phyloP scores from a whole-genome alignment of 2,797 vertebrate genomes.

The Aldrovandia affinis region DNA sequence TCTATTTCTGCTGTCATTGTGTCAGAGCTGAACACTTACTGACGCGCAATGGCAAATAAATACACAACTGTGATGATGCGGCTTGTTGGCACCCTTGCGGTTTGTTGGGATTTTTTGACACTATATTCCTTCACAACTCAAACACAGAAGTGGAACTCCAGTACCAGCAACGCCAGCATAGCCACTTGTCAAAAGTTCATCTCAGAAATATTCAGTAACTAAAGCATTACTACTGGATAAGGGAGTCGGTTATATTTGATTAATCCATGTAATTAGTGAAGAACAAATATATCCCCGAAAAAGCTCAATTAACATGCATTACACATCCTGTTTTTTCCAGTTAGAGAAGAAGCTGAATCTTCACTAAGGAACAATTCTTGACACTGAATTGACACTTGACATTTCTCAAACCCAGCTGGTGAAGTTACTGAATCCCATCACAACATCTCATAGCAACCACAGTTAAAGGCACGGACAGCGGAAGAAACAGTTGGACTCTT shows the following conservation, averaged over 20 bases:
- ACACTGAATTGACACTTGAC: too few species aligned
- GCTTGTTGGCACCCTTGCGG: neutral
- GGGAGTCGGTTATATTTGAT: neutral
- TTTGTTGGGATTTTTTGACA: neutral
- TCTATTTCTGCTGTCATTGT: constrained; percentile 7
- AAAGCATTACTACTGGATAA: neutral
- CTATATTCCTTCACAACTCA: neutral
- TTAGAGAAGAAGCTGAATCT: neutral
- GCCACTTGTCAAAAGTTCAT: neutral
- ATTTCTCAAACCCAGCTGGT: too few species aligned
- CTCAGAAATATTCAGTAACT: too few species aligned
- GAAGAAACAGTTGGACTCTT: constrained; percentile 10
- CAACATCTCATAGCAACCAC: neutral
- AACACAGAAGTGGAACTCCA: neutral
- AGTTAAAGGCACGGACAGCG: neutral
- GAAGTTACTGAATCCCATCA: neutral
- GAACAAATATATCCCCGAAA: neutral
- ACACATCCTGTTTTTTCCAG: neutral
- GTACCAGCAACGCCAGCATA: neutral
- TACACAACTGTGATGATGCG: neutral
- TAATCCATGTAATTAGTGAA: neutral
- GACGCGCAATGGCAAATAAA: neutral
- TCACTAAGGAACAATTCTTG: too few species aligned
- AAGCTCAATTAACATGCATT: neutral
- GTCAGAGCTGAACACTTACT: constrained; percentile 2